Percentiles rank a stretch among this genome's conserved stretches.
phyloP scores from a whole-genome alignment of 2,113 vertebrate species.

The Platichthys stellatus region DNA sequence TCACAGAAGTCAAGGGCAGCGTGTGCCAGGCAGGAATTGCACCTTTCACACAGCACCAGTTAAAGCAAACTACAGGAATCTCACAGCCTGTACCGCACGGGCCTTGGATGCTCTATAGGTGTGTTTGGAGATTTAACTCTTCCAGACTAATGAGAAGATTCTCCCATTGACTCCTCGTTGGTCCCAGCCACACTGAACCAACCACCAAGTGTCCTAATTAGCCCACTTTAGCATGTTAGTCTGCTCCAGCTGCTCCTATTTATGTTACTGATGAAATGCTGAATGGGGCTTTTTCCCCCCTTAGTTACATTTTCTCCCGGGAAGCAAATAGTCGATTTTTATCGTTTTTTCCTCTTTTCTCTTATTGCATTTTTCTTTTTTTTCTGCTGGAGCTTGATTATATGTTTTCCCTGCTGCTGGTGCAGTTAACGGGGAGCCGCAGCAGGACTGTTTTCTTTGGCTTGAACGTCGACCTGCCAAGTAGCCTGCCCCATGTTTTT shows the following conservation, averaged over 20 bases:
- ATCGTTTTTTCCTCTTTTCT: conserved; percentile 66
- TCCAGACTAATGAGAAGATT: conserved; percentile 36
- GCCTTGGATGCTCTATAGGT: neutral
- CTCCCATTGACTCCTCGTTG: conserved; percentile 34
- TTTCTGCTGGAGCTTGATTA: conserved; percentile 61
- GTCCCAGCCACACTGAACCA: conserved; percentile 60
- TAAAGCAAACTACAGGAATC: neutral
- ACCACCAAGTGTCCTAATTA: conserved; percentile 72
- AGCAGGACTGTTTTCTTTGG: conserved; percentile 71
- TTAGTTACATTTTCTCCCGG: conserved; percentile 65
- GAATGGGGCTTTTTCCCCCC: conserved; percentile 51
- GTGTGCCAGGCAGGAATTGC: conserved; percentile 38
- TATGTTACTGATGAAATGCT: conserved; percentile 75
- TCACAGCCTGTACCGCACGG: neutral
- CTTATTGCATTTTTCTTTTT: conserved; percentile 71
- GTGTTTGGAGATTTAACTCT: conserved; percentile 3
- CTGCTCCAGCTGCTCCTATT: conserved; percentile 73
- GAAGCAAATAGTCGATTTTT: conserved; percentile 70
- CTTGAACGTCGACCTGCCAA: conserved; percentile 38
- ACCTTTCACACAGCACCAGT: neutral
- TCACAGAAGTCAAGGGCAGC: conserved; percentile 39
- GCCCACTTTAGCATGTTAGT: conserved; percentile 67
- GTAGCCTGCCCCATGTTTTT: conserved; percentile 29
- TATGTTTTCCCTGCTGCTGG: conserved; percentile 67
- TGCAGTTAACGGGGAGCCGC: conserved; percentile 50